Conservation (phyloP, 2,888 invertebrate species). For the Drosophila ezoana region DNA sequence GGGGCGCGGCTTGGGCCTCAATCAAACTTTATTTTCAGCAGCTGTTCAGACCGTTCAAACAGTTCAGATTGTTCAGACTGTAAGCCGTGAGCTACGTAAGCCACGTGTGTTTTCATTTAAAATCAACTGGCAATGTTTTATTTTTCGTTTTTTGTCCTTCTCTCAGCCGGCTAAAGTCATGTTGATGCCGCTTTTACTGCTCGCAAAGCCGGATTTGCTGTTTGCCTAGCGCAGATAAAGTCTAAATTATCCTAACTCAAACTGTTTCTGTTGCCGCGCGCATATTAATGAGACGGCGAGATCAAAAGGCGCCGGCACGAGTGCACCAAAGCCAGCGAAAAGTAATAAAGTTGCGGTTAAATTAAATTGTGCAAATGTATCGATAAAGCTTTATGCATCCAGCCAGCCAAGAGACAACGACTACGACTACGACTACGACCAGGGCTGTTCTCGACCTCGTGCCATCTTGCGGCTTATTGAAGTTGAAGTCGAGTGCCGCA, state of each 20-base stretch:
- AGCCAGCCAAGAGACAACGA: constrained; percentile 14
- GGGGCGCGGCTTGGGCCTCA: constrained; percentile 22
- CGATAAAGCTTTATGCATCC: constrained; percentile 67
- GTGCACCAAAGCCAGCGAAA: constrained; percentile 61
- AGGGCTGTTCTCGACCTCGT: neutral
- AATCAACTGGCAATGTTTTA: constrained; percentile 68
- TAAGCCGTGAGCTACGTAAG: constrained; percentile 28
- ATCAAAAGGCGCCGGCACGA: constrained; percentile 58
- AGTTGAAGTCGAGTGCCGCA: constrained; percentile 8
- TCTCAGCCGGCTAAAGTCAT: constrained; percentile 9
- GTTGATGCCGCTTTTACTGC: constrained; percentile 16
- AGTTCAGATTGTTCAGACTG: constrained; percentile 41
- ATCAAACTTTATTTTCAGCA: constrained; percentile 71
- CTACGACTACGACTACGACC: constrained; percentile 4
- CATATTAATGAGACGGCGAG: constrained; percentile 72
- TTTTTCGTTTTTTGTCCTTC: constrained; percentile 36
- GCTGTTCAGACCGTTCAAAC: constrained; percentile 59
- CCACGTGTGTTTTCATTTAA: constrained; percentile 78
- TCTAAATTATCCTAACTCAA: constrained; percentile 78
- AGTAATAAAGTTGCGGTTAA: constrained; percentile 79
- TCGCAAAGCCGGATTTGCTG: constrained; percentile 15
- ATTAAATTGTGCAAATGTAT: constrained; percentile 78
- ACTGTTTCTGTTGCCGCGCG: constrained; percentile 71
- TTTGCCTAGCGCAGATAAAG: constrained; percentile 58
- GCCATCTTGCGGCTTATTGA: constrained; percentile 28